These are phyloP conservation scores for Rhagoletis zephyria DNA, from an alignment of 1,140 invertebrate species.

Conservation along the genomic window DNA sequence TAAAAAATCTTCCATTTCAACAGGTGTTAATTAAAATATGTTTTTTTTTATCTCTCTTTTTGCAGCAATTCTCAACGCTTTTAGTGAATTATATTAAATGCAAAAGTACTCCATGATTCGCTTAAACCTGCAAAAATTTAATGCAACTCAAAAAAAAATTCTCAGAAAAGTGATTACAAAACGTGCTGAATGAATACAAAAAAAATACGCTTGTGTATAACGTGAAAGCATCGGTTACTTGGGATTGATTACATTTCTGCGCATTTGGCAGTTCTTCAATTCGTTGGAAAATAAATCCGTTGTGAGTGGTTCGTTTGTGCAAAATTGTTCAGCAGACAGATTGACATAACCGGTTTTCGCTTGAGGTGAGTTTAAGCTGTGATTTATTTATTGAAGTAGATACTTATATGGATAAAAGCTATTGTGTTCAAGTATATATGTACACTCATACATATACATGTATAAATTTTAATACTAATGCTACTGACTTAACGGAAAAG, in stretches of 20 bases:
- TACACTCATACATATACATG: neutral
- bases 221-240: neutral
- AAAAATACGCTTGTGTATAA: neutral
- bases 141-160: neutral
- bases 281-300: too few relatives aligned
- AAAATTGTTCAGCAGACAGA: too few relatives aligned
- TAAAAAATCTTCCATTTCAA: neutral
- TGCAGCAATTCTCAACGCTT: neutral
- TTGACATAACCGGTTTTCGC: neutral
- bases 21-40: slow-evolving; percentile 24
- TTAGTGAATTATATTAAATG: neutral
- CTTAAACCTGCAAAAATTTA: neutral
- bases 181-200: slow-evolving; percentile 5
- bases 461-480: too few relatives aligned
- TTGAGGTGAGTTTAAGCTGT: neutral
- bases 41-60: neutral
- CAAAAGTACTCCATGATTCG: neutral
- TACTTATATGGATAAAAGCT: too few relatives aligned
- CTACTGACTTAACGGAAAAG: too few relatives aligned
- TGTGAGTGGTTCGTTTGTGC: too few relatives aligned
- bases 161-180: neutral
- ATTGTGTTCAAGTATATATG: neutral
- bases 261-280: slow-evolving; percentile 21
- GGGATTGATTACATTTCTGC: slow-evolving; percentile 32
- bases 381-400: neutral